phyloP scores from a whole-genome alignment of 1,140 invertebrate genomes.

The Tetragnatha versicolor region DNA sequence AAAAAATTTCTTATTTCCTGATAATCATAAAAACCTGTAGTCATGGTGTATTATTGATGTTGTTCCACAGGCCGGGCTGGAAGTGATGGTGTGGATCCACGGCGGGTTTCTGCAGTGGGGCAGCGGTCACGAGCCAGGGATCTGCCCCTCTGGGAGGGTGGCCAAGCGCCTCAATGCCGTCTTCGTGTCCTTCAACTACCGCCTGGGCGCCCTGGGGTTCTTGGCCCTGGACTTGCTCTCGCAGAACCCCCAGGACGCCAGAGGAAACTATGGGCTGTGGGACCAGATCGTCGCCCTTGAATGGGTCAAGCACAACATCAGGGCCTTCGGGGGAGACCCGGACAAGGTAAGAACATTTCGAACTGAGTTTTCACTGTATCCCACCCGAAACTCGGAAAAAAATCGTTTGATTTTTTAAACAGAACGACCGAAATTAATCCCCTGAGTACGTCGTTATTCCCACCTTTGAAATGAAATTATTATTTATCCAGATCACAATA shows the following conservation, averaged over 20 bases:
- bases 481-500: too few species aligned
- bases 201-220: slow-evolving; percentile 88
- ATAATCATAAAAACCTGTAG: too few species aligned
- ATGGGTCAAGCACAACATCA: slow-evolving; percentile 65
- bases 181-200: slow-evolving; percentile 93
- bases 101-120: slow-evolving; percentile 72
- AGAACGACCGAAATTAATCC: too few species aligned
- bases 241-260: slow-evolving; percentile 12
- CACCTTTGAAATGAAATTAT: too few species aligned
- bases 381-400: too few species aligned
- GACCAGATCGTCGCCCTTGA: slow-evolving; percentile 65
- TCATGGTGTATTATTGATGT: too few species aligned
- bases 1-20: too few species aligned
- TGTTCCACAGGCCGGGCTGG: slow-evolving; percentile 37
- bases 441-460: too few species aligned
- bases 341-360: slow-evolving; percentile 56
- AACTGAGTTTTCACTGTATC: too few species aligned
- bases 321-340: slow-evolving; percentile 64
- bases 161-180: slow-evolving; percentile 48
- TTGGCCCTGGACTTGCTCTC: slow-evolving; percentile 35
- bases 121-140: slow-evolving; percentile 42
- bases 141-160: slow-evolving; percentile 44
- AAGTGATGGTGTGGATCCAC: slow-evolving; percentile 94
- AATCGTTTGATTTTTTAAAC: too few species aligned
- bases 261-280: slow-evolving; percentile 61